Conservation (phyloP, 2,888 invertebrate genomes). For the Trachelus stipa region DNA sequence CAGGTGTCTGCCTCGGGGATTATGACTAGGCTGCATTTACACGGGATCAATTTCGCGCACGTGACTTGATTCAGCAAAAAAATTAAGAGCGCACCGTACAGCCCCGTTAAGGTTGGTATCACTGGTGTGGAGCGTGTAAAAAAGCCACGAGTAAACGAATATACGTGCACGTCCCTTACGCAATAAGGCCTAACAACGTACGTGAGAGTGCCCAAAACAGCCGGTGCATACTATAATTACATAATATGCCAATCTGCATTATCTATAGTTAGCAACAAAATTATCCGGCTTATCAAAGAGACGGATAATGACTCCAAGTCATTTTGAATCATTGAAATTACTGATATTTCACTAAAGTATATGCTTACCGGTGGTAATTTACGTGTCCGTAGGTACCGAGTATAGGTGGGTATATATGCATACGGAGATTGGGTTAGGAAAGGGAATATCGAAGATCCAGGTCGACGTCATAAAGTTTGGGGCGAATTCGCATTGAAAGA, state of each 20-base stretch:
- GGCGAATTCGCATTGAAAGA: slow-evolving; percentile 41
- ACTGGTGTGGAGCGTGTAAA: background rate
- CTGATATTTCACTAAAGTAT: background rate
- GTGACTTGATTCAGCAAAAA: slow-evolving; percentile 26
- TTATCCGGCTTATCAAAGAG: background rate
- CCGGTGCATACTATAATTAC: background rate
- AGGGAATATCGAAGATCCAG: background rate
- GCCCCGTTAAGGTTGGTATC: background rate
- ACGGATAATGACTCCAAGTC: background rate
- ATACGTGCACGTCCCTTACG: background rate
- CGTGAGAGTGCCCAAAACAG: background rate
- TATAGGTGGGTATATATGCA: background rate
- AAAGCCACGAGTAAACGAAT: background rate
- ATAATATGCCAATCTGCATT: background rate
- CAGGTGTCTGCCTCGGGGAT: slow-evolving; percentile 29
- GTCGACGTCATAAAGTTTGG: slow-evolving; percentile 11
- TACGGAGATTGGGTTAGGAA: background rate
- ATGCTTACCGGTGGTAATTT: background rate
- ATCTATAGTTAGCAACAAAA: background rate
- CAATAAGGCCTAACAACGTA: background rate
- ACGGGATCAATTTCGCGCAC: slow-evolving; percentile 24
- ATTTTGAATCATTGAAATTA: background rate
- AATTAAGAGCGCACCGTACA: slow-evolving; percentile 3
- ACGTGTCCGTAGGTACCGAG: background rate
- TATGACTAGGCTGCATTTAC: slow-evolving; percentile 25